Percentiles rank a stretch among this genome's conserved stretches.
Evolutionary conservation across 2,113 vertebrate genomes (phyloP).

Genomic region (Raja brachyura): DNA sequence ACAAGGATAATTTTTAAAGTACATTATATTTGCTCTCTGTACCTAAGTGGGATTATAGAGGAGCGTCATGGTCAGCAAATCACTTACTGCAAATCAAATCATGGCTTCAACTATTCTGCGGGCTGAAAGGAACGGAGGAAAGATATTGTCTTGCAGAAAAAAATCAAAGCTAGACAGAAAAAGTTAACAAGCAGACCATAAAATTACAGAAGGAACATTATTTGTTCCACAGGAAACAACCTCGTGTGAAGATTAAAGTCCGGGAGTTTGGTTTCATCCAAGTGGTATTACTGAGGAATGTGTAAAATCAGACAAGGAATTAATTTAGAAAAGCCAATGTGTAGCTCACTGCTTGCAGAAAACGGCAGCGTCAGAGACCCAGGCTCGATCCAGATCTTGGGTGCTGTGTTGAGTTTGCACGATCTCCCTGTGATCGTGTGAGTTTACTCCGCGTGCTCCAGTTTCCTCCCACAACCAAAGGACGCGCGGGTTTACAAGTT

Average conservation of each 20-base stretch:
- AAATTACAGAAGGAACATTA: too few species aligned
- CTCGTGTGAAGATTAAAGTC: not conserved
- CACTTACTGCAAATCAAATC: not conserved
- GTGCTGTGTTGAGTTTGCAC: too few species aligned
- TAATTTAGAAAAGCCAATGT: not conserved
- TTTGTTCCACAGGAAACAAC: not conserved
- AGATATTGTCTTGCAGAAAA: not conserved
- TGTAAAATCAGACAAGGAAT: not conserved
- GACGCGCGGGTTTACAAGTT: too few species aligned
- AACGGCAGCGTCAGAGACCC: too few species aligned
- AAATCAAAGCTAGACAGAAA: not conserved
- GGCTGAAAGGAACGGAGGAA: not conserved
- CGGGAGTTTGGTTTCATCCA: not conserved
- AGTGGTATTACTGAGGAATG: not conserved
- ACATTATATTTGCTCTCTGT: not conserved
- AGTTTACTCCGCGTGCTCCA: too few species aligned
- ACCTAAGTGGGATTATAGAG: not conserved
- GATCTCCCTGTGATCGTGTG: too few species aligned
- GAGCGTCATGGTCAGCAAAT: not conserved
- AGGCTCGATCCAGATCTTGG: too few species aligned
- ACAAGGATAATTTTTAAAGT: not conserved
- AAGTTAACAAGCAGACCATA: too few species aligned
- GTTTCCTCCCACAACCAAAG: too few species aligned
- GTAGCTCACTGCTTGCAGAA: not conserved
- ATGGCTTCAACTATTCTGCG: not conserved